Base-by-base conservation (phyloP, 2,888 invertebrate genomes). In the Theristus sp. region DNA sequence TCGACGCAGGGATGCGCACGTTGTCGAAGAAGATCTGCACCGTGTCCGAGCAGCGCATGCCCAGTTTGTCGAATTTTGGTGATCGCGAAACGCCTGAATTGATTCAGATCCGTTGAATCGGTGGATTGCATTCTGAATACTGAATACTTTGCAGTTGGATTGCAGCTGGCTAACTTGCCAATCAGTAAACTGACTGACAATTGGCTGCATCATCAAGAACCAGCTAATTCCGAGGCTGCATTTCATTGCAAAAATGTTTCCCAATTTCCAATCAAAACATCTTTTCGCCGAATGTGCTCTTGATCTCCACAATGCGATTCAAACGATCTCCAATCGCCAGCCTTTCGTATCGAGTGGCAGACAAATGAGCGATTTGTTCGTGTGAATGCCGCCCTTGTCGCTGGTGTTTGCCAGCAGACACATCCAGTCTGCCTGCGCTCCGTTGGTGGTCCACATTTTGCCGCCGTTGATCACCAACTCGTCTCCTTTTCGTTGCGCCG, bases 391-490 rank as follows among this genome's bases (percentile, higher is more conserved):
- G 0, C 76, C 77, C 10, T 54, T 27, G 25, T 27, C 22, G 25
- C 20, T 70, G 0, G 81, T 81, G 69, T 80, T 81, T 26, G 77
- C 78, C 55, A 81, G 68, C 27, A 80, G 70, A 67, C 80, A 80
- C 70, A 80, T 79, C 80, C 80, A 81, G 68, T 81, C 81, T 0
- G 80, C 80, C 67, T 81, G 78, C 28, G 59, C 53, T 0, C 78
- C 80, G 66, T 78, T 80, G 2, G 81, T 80, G 54, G 77, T 81
- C 80, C 80, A 81, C 79, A 79, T 79, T 67, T 81, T 81, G 28
- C 75, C 74, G 0, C 81, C 81, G 67, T 80, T 80, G 52, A 81
- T 80, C 22, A 81, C 70, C n/a, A 74, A 66, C 64, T 78, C 77
- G 62, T 73, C 75, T 20, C 76, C 77, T 47, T 73, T 66, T 61